Evolutionary conservation across 2,113 vertebrate genomes (phyloP), one percentile per base, ranked within the genome.

Genomic region (Leptosomus discolor): DNA sequence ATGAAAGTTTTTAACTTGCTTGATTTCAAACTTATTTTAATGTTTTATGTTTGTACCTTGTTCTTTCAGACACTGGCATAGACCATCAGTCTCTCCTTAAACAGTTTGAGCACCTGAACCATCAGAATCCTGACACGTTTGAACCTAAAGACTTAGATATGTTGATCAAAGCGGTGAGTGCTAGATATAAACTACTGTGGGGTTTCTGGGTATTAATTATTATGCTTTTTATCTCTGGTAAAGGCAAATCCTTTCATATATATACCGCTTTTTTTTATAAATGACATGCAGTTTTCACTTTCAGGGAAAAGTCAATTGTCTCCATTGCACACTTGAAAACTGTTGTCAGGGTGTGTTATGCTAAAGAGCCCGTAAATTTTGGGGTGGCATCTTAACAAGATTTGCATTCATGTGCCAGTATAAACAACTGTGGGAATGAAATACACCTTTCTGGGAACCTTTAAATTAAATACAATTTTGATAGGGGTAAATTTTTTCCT

Each of bases 31-130:
- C 20, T 90, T 61, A 26, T 12, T 75, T 48, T 82, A 10, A 46
- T 79, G 34, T 84, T 95, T 93, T 51, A 32, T 27, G 4, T 32
- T 23, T 92, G 27, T 54, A 39, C 26, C 23, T 83, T 97, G 30
- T 94, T 95, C 41, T 97, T 97, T 61, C 96, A 99, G 98, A 98
- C 92, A 95, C 96, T 82, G 98, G 98, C 67, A 97, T 99, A 94
- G 99, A 99, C 92, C 99, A 99, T 96, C 99, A 99, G 80, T 98
- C 98, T 93, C 98, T 99, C 80, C 97, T 99, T 56, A 99, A 99
- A 96, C 99, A 99, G 97, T 99, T 99, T 96, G 99, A 99, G 89
- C 99, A 99, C 90, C 97, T 99, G 91, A 99, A 99, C 96, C 99
- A 99, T 96, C 97, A 99, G 98, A 99, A 99, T 98, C 99, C 99